phyloP scores from a whole-genome alignment of 2,113 vertebrate species.

The Paedocypris sp. region DNA sequence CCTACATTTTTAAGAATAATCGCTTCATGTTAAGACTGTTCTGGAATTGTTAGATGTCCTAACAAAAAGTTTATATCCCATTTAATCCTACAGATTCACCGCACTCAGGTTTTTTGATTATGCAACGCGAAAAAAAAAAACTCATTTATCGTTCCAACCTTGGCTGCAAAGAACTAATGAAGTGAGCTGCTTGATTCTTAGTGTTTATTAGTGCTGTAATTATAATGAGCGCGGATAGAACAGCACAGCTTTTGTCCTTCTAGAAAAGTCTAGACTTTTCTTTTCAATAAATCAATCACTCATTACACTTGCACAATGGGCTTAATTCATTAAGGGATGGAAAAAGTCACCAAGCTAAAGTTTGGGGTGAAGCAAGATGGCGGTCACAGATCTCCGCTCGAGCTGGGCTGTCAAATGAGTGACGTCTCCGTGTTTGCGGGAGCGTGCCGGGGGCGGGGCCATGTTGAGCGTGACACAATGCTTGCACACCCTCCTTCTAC shows the following conservation, averaged over 20 bases:
- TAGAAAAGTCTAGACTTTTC: background rate
- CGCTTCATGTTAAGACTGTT: too few species aligned
- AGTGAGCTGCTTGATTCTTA: conserved; percentile 24
- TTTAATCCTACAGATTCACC: conserved; percentile 8
- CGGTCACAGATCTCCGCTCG: conserved; percentile 38
- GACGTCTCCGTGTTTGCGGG: conserved; percentile 40
- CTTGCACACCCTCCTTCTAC: conserved; percentile 16
- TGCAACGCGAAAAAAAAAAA: conserved; percentile 12
- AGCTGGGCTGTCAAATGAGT: conserved; percentile 32
- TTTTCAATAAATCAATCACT: conserved; percentile 20
- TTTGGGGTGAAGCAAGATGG: background rate
- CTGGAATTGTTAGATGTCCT: too few species aligned
- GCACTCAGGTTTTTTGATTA: conserved; percentile 23
- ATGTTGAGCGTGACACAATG: conserved; percentile 11
- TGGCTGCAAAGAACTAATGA: conserved; percentile 27
- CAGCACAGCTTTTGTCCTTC: conserved; percentile 5
- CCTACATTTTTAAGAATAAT: too few species aligned
- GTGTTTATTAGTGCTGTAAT: conserved; percentile 25
- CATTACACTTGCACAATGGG: conserved; percentile 12
- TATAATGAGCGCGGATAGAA: conserved; percentile 33
- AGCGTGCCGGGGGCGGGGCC: background rate
- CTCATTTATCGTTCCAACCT: background rate
- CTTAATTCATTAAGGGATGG: too few species aligned
- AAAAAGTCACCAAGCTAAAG: too few species aligned
- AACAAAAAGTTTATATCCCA: background rate